Evolutionary conservation across 1,140 invertebrate genomes (phyloP), one percentile per base, ranked within the genome.

Genomic region (Pseudobourletiella spinata): DNA sequence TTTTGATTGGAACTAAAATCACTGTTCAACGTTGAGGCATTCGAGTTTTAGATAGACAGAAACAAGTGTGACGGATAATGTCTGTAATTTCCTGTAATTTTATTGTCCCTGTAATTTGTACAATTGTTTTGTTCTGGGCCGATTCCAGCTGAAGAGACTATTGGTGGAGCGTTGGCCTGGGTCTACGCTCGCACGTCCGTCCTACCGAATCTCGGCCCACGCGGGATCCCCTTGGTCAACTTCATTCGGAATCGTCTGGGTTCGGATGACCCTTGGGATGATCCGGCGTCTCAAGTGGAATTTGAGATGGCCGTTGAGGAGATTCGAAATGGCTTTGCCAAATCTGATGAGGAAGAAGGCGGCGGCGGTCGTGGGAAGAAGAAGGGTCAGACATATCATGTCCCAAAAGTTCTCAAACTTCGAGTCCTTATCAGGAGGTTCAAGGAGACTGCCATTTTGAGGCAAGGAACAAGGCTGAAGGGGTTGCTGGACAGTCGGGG

Each of bases 141-240:
- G n/a, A n/a, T n/a, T n/a, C n/a, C 20, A 66, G 65, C 32, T 8
- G 60, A 63, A 15, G 65, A 63, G 2, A 60, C 42, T 22, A 16
- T 66, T 1, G 57, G n/a, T 1, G 20, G 35, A 35, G 43, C 51
- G 1, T 11, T 66, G 4, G 50, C 61, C 6, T 66, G 65, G 65
- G 50, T 66, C 15, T 66, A 63, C 39, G 20, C 22, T 2, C 44
- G 52, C 22, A 39, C 26, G 15, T 56, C 56, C 2, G 42, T 25
- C 2, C 51, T 51, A 8, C 57, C 60, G 18, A 51, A 51, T 15
- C 14, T 55, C 39, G 35, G 6, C 20, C 29, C 25, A 15, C 20
- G n/a, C 29, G 60, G 39, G 26, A 14, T 26, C 20, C 6, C 1
- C 11, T 26, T 54, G 22, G 30, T 58, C 16, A 18, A 52, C 16